Percentiles rank a stretch among this genome's conserved stretches.
These are phyloP conservation scores for Coracopsis vasa DNA, from an alignment of 2,113 vertebrate genomes.

Conservation along the genomic window DNA sequence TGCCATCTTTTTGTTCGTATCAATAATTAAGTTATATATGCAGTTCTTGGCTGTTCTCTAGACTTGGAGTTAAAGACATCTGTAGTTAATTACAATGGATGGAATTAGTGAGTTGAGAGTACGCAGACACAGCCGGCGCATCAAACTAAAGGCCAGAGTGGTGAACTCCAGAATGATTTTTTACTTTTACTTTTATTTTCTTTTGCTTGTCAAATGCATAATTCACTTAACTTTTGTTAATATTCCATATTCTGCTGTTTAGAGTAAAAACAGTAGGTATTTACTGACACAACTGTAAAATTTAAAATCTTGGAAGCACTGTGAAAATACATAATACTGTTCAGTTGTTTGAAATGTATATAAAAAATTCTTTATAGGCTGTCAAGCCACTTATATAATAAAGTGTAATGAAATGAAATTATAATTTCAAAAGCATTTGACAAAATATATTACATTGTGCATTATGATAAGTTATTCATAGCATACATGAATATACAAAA, in stretches of 20 bases:
- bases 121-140: not conserved
- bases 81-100: not conserved
- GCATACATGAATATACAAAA: conserved; percentile 10
- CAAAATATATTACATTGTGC: not conserved
- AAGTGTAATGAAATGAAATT: not conserved
- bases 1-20: not conserved
- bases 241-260: not conserved
- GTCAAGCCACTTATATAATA: not conserved
- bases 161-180: not conserved
- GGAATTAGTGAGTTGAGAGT: not conserved
- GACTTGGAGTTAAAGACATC: not conserved
- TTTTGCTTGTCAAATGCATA: not conserved
- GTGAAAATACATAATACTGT: not conserved
- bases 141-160: not conserved
- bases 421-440: conserved; percentile 26
- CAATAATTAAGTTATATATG: not conserved
- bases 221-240: not conserved
- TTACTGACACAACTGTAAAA: not conserved
- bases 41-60: not conserved
- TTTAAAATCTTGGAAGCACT: not conserved
- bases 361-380: not conserved
- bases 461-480: not conserved
- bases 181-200: not conserved
- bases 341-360: not conserved
- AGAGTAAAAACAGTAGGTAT: not conserved